These are phyloP conservation scores for Vanessa atalanta DNA, from an alignment of 1,140 invertebrate species.

Conservation along the genomic window DNA sequence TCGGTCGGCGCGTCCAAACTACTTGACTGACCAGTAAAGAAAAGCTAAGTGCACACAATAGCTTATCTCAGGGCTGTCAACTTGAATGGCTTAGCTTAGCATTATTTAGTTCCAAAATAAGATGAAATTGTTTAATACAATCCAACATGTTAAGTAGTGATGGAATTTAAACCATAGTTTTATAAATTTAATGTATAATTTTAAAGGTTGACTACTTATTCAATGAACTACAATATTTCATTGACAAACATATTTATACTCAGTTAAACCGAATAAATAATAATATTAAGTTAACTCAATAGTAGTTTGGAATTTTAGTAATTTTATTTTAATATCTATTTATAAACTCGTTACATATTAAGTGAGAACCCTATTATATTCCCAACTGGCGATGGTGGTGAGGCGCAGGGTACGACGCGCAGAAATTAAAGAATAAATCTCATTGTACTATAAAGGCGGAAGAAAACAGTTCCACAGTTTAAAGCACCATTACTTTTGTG, in stretches of 20 bases:
- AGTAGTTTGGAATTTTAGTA: too few species aligned
- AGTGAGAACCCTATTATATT: conserved; percentile 5
- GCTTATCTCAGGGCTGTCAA: neutral
- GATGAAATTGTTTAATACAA: too few species aligned
- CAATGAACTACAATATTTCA: too few species aligned
- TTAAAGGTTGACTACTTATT: too few species aligned
- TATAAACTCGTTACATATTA: neutral
- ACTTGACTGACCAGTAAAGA: conserved; percentile 40
- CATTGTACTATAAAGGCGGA: conserved; percentile 14
- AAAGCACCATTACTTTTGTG: conserved; percentile 2
- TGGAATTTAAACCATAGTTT: too few species aligned
- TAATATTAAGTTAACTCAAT: too few species aligned
- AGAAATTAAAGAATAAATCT: conserved; percentile 38
- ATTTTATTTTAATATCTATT: too few species aligned
- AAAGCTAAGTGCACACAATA: conserved; percentile 34
- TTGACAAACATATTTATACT: too few species aligned
- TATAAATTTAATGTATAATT: too few species aligned
- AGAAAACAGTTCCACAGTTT: conserved; percentile 15
- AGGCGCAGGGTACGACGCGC: neutral
- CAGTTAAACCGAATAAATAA: too few species aligned
- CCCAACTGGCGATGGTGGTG: neutral
- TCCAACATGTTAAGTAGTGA: too few species aligned
- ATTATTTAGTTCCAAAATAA: too few species aligned
- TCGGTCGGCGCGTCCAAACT: conserved; percentile 40
- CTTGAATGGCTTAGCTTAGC: neutral